phyloP scores from a whole-genome alignment of 2,797 vertebrate genomes.

The Sebastes oblongus region DNA sequence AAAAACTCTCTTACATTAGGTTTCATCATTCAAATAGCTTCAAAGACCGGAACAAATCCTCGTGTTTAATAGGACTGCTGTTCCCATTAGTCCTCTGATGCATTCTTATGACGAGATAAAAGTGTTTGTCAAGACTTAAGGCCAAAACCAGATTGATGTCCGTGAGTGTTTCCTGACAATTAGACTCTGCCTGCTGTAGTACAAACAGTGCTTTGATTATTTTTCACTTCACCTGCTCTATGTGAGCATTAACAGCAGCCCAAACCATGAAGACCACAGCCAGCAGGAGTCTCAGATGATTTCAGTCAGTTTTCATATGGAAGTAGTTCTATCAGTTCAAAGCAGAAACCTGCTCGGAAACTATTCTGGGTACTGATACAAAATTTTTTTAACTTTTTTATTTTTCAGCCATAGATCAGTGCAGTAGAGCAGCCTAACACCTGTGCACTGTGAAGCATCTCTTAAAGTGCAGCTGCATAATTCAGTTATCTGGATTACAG shows the following conservation, averaged over 20 bases:
- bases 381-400: neutral
- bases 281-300: neutral
- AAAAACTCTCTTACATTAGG: conserved; percentile 2
- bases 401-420: conserved; percentile 16
- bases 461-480: conserved; percentile 52
- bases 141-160: conserved; percentile 6
- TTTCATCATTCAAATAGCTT: conserved; percentile 49
- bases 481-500: conserved; percentile 62
- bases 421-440: conserved; percentile 17
- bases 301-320: neutral
- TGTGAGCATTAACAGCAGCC: neutral
- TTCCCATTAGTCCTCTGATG: conserved; percentile 23
- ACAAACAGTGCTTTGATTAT: neutral
- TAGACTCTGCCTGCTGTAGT: neutral
- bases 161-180: conserved; percentile 11
- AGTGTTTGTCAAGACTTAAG: conserved; percentile 3
- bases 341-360: neutral
- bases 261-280: neutral
- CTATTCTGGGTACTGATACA: neutral
- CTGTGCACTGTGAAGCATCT: conserved; percentile 17
- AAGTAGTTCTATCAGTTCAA: neutral
- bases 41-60: conserved; percentile 30
- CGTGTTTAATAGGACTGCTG: conserved; percentile 22
- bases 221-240: neutral
- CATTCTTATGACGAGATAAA: conserved; percentile 23